Evolutionary conservation across 1,140 invertebrate species (phyloP), one percentile per base, ranked within the genome.

Genomic region (Listronotus oregonensis): DNA sequence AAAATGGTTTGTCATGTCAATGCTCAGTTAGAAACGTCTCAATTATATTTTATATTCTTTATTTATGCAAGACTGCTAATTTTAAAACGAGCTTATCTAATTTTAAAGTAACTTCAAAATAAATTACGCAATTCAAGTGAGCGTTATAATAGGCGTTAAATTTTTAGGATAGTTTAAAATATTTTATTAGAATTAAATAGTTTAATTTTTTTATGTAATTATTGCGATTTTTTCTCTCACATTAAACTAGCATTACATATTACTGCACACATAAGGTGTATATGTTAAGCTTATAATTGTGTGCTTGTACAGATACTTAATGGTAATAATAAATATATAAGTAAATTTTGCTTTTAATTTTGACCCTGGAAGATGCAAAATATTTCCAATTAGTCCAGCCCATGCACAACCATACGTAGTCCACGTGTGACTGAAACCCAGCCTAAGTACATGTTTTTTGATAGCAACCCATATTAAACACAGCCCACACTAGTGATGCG

Each of bases 21-120:
- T 51, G 59, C 59, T 61, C 59, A 61, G 32, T 50, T 61, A 50
- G 46, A 44, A 61, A 61, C 8, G 34, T 44, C 47, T 61, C 34
- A 60, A 40, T 61, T 61, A 40, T 47, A 31, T 18, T 12, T 59
- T 59, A 18, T 17, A 31, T 10, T 60, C 60, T 55, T 66, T 54
- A 60, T 60, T 66, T 66, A 66, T 49, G 60, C 66, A 70, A 70
- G 69, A 70, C 69, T 70, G 69, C 69, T 70, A 67, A 70, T 70
- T 70, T 70, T 67, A 67, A 67, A 70, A 65, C 44, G 58, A 68
- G 69, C 69, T 70, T 70, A 59, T 40, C 39, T 59, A 64, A 54
- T 27, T 60, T 11, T 34, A 34, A 58, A 34, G 32, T 52, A 50
- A 58, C 18, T 52, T 52, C 43, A 31, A 50, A 50, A 21, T 50